Conservation (phyloP, 2,888 invertebrate species). For the Hyposoter didymator region DNA sequence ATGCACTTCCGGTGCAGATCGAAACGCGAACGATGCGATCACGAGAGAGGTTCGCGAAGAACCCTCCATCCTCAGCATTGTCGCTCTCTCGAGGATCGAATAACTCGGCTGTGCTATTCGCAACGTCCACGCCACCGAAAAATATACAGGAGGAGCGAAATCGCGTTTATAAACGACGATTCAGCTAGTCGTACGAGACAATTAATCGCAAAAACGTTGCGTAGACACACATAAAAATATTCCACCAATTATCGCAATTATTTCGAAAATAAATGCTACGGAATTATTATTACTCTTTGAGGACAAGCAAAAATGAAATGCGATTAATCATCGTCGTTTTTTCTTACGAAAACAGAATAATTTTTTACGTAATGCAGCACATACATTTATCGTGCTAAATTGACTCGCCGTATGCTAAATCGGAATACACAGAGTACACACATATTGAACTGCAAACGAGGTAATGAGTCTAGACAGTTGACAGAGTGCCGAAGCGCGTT, state of each 20-base stretch:
- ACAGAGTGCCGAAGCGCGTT: background rate
- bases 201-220: background rate
- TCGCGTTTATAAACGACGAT: slow-evolving; percentile 7
- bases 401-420: background rate
- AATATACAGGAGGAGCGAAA: slow-evolving; percentile 17
- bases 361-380: background rate
- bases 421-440: background rate
- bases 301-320: background rate
- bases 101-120: slow-evolving; percentile 53
- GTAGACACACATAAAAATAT: too few relatives aligned
- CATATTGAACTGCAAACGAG: background rate
- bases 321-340: background rate
- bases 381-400: background rate
- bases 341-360: background rate
- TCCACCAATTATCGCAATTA: background rate
- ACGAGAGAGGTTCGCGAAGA: slow-evolving; percentile 23
- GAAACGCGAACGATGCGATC: slow-evolving; percentile 61
- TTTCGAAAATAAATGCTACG: background rate
- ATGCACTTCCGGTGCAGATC: slow-evolving; percentile 33
- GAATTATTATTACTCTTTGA: background rate
- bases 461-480: slow-evolving; percentile 8
- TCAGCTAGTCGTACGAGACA: background rate
- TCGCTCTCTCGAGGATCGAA: slow-evolving; percentile 38
- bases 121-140: slow-evolving; percentile 6
- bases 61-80: slow-evolving; percentile 43